phyloP scores from a whole-genome alignment of 2,797 vertebrate species.

The Tragopan temminckii region DNA sequence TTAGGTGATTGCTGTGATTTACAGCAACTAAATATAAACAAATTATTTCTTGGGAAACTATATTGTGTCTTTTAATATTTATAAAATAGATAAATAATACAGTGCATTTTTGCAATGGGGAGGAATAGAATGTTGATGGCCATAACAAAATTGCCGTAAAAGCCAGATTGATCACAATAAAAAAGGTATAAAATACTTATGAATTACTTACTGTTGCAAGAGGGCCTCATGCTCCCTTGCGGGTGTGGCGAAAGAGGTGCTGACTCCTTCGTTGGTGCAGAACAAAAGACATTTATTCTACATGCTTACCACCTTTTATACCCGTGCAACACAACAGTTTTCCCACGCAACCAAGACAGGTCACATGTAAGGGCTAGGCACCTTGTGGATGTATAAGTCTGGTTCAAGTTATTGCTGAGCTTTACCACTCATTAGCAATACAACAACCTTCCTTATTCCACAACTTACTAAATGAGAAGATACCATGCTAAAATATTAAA shows the following conservation, averaged over 20 bases:
- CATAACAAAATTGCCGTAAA: constrained; percentile 1
- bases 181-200: background rate
- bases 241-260: too few species aligned
- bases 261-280: too few species aligned
- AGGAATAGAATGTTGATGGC: constrained; percentile 20
- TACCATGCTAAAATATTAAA: constrained; percentile 12
- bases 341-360: too few species aligned
- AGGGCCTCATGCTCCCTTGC: too few species aligned
- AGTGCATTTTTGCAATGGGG: background rate
- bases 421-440: too few species aligned
- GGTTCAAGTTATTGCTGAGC: too few species aligned
- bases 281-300: too few species aligned
- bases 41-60: constrained; percentile 54
- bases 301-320: too few species aligned
- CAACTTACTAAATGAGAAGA: constrained; percentile 16
- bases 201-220: background rate
- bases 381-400: too few species aligned
- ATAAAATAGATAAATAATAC: constrained; percentile 28
- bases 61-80: constrained; percentile 22
- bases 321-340: too few species aligned
- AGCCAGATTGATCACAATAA: background rate
- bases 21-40: constrained; percentile 19
- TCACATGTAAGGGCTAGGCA: too few species aligned
- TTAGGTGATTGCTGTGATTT: constrained; percentile 28
- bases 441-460: too few species aligned